Percentiles rank a stretch among this genome's conserved stretches.
Conservation (phyloP, 2,113 vertebrate genomes). For the human region DNA sequence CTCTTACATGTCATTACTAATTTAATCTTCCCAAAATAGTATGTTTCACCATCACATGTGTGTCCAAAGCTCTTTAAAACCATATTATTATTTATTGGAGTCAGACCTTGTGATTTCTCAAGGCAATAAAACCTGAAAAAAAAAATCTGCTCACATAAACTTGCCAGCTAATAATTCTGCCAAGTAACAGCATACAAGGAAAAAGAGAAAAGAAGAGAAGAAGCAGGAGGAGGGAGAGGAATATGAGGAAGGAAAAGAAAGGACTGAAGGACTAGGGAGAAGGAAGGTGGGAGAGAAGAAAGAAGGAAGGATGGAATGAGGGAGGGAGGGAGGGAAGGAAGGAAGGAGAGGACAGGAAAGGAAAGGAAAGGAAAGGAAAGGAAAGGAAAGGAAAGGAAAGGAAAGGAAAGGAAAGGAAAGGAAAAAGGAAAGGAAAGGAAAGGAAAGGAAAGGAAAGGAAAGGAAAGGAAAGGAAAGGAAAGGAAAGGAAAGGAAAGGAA, state of each 20-base stretch:
- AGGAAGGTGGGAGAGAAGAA: no score
- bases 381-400: not conserved
- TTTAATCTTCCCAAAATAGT: not conserved
- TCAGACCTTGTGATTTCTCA: not conserved
- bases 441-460: no score
- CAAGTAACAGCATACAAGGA: not conserved
- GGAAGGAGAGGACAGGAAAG: accelerated
- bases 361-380: no score
- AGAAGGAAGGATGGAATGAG: no score
- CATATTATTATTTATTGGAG: not conserved
- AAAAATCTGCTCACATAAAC: not conserved
- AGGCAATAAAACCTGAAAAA: not conserved
- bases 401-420: not conserved
- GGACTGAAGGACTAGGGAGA: not conserved
- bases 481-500: accelerated
- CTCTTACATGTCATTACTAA: not conserved
- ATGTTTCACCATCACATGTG: not conserved
- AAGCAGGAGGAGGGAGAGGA: not conserved
- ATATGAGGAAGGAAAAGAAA: not conserved
- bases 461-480: no score
- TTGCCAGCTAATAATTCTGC: not conserved
- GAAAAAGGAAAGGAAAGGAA: no score
- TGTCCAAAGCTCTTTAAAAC: not conserved
- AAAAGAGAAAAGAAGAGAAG: not conserved
- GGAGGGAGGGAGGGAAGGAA: no score